Conservation (phyloP, 2,113 vertebrate genomes). For the Elephantulus edwardii region DNA sequence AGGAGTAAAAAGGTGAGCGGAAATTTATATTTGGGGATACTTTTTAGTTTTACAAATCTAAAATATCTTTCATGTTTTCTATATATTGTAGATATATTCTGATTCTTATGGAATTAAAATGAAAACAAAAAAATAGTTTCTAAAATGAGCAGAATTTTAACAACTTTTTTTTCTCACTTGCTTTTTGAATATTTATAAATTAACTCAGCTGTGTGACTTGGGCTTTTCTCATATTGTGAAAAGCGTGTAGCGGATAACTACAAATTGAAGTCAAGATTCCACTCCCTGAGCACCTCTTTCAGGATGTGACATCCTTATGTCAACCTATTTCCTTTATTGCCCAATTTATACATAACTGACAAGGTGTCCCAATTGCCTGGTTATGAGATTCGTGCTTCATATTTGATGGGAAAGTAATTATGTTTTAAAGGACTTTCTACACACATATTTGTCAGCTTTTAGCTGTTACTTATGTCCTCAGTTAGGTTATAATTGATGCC, state of each 20-base stretch:
- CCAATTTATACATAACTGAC: conserved; percentile 42
- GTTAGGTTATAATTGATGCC: conserved; percentile 65
- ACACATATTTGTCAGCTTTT: conserved; percentile 41
- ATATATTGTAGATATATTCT: neutral
- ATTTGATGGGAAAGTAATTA: conserved; percentile 62
- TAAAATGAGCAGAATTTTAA: neutral
- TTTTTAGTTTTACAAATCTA: conserved; percentile 7
- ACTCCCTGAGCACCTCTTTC: neutral
- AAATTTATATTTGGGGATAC: neutral
- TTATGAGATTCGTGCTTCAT: conserved; percentile 47
- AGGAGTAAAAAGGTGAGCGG: neutral
- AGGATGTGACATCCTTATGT: conserved; percentile 3
- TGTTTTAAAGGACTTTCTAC: conserved; percentile 46
- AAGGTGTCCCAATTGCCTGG: conserved; percentile 39
- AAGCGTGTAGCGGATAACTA: neutral
- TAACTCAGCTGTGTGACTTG: neutral
- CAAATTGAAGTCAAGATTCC: conserved; percentile 9
- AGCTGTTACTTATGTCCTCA: conserved; percentile 57
- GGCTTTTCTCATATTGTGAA: neutral
- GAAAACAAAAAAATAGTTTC: neutral
- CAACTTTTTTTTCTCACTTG: neutral
- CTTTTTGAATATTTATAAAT: conserved; percentile 24
- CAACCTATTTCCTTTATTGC: conserved; percentile 60
- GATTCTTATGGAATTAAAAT: neutral
- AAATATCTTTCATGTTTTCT: neutral